These are phyloP conservation scores for Salticus scenicus DNA, from an alignment of 2,888 invertebrate species.

Conservation along the genomic window DNA sequence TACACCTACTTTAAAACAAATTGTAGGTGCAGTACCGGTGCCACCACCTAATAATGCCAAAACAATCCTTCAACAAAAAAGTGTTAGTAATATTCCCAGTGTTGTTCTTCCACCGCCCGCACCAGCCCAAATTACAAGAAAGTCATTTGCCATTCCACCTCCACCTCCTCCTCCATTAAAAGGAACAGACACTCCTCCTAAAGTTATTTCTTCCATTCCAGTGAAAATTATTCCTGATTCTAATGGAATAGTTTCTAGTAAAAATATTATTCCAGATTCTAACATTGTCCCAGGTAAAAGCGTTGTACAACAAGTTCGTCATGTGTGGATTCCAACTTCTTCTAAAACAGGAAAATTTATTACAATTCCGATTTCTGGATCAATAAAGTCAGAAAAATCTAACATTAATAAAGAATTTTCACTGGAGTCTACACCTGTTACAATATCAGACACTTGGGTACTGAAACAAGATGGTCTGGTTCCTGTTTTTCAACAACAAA, in stretches of 20 bases:
- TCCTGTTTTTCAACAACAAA: constrained; percentile 45
- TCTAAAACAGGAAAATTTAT: constrained; percentile 54
- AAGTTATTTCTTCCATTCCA: neutral
- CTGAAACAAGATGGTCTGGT: constrained; percentile 44
- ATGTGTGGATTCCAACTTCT: constrained; percentile 60
- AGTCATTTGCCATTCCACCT: neutral
- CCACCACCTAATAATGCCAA: constrained; percentile 29
- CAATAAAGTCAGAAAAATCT: constrained; percentile 17
- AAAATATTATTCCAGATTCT: neutral
- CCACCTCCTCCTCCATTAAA: constrained; percentile 12
- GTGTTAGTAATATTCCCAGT: neutral
- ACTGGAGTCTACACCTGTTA: neutral
- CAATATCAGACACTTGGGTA: constrained; percentile 52
- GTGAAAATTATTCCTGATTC: neutral
- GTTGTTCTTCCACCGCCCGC: neutral
- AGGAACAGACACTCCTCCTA: neutral
- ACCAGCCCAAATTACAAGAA: neutral
- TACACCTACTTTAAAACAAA: constrained; percentile 29
- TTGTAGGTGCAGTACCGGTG: constrained; percentile 18
- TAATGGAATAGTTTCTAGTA: neutral
- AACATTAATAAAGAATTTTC: constrained; percentile 29
- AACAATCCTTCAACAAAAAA: neutral
- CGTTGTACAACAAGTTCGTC: constrained; percentile 19
- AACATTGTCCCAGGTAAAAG: neutral
- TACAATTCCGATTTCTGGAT: constrained; percentile 30